phyloP scores from a whole-genome alignment of 2,888 invertebrate genomes.

The Odontocolon sp. region DNA sequence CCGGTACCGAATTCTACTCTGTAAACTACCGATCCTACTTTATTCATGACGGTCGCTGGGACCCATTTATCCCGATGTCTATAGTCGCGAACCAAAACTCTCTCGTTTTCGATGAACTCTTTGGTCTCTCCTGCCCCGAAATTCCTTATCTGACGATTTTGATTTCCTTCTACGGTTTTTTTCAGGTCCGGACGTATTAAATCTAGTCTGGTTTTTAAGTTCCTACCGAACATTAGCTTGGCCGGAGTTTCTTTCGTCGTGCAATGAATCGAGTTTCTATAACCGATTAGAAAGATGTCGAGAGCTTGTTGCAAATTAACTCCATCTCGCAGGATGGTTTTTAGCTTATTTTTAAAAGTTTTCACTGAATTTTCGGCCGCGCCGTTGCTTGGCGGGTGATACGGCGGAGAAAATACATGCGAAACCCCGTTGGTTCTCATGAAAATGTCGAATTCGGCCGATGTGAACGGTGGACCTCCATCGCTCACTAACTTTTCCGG shows the following conservation, averaged over 20 bases:
- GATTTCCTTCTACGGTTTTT: slow-evolving; percentile 24
- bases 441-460: slow-evolving; percentile 42
- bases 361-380: slow-evolving; percentile 50
- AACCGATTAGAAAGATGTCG: not conserved
- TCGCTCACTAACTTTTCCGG: slow-evolving; percentile 42
- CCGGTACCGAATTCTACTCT: not conserved
- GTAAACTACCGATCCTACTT: slow-evolving; percentile 22
- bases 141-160: slow-evolving; percentile 22
- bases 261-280: slow-evolving; percentile 35
- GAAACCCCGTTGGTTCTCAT: slow-evolving; percentile 27
- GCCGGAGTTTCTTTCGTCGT: slow-evolving; percentile 44
- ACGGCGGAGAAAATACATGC: slow-evolving; percentile 38
- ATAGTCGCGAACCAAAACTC: slow-evolving; percentile 1
- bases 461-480: slow-evolving; percentile 43
- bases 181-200: slow-evolving; percentile 16
- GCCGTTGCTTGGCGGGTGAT: slow-evolving; percentile 55
- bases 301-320: not conserved
- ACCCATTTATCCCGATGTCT: slow-evolving; percentile 7
- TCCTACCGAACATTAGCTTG: slow-evolving; percentile 14
- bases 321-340: slow-evolving; percentile 9
- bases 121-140: slow-evolving; percentile 44
- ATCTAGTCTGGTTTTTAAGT: slow-evolving; percentile 29
- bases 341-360: slow-evolving; percentile 44
- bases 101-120: not conserved
- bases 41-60: slow-evolving; percentile 1